Evolutionary conservation across 2,888 invertebrate genomes (phyloP), one percentile per base, ranked within the genome.

Genomic region (Sminthurides aquaticus): DNA sequence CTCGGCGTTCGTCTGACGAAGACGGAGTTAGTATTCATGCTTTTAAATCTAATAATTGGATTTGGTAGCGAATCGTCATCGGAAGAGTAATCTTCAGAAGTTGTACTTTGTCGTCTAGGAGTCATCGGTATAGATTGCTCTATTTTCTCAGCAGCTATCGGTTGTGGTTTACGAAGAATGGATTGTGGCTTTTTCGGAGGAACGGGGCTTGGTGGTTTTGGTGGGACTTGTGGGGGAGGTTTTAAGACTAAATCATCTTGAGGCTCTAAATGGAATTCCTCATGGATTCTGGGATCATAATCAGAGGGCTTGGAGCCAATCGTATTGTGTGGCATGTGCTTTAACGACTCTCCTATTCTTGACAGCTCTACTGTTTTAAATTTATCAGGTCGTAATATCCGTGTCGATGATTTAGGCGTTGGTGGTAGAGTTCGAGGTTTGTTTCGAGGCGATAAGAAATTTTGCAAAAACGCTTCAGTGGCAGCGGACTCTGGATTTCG

Each of bases 211-310:
- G 20, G 15, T 18, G 20, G 8, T 52, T 15, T 20, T 5, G 22
- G 20, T 18, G 54, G 62, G 22, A 34, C 43, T 20, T 34, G 60
- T 52, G 60, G 60, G 2, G 20, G 59, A 34, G 18, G 54, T 48
- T 54, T 8, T 5, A 5, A 18, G 8, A 22, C 20, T 5, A 22
- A 20, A 5, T 52, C 52, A 8, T 52, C 52, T 52, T 52, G 52
- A 22, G 24, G 3, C 22, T 26, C 34, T 1, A 56, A 24, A 26
- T 64, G 26, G 28, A 56, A 27, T 5, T 60, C 60, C 3, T 60
- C 60, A 15, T 56, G 60, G 24, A 64, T 43, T 0, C 34, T 26
- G 1, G 59, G 22, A 3, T 55, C 49, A 15, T 22, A 48, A 20
- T 28, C 3, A 3, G 43, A 15, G 3, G 43, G 60, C 2, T 20